Evolutionary conservation across 1,140 invertebrate species (phyloP).

Genomic region (Delia radicum): DNA sequence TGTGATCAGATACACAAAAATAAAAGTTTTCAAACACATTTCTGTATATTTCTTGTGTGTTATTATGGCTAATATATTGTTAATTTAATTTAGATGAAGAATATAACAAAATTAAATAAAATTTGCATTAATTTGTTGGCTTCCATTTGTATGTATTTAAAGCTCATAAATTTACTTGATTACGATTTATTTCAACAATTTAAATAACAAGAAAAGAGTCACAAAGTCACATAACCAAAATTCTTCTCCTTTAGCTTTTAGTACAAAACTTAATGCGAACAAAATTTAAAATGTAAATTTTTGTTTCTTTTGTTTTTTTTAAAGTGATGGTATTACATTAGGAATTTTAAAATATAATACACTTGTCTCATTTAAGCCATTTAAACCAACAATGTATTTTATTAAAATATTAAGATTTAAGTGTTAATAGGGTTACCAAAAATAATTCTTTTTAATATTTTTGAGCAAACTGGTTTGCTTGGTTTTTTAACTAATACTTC

Average conservation of each 20-base stretch:
- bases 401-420: no score
- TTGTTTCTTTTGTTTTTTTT: no score
- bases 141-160: background rate
- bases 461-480: no score
- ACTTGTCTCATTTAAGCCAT: background rate
- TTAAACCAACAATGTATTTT: background rate
- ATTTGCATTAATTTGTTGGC: slow-evolving; percentile 20
- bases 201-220: background rate
- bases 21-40: no score
- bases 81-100: background rate
- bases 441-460: no score
- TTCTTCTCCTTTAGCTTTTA: background rate
- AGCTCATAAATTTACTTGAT: slow-evolving; percentile 51
- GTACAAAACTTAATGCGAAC: background rate
- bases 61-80: background rate
- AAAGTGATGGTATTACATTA: background rate
- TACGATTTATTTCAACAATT: slow-evolving; percentile 46
- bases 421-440: no score
- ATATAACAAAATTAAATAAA: no score
- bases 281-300: slow-evolving; percentile 9
- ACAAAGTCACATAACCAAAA: background rate
- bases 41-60: no score
- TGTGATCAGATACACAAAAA: no score
- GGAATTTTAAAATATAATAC: background rate
- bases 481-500: no score